These are phyloP conservation scores for Branchellion lobata DNA, from an alignment of 2,888 invertebrate species.

Conservation along the genomic window DNA sequence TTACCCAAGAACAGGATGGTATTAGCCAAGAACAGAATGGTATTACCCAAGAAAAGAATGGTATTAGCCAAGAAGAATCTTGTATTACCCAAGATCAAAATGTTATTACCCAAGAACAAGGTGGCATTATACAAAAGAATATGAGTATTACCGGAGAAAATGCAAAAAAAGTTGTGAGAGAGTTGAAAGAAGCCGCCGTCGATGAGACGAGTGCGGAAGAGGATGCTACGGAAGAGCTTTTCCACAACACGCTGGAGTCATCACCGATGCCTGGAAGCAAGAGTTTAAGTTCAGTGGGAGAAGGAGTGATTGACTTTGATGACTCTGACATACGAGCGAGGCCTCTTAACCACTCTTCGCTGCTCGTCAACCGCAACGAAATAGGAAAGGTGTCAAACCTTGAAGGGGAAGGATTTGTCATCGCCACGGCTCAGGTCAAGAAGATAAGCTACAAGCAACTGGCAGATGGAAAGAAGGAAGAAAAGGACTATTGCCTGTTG, in stretches of 20 bases:
- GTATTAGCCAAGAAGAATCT: not conserved
- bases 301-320: not conserved
- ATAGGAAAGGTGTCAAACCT: not conserved
- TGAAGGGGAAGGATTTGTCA: not conserved
- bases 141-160: not conserved
- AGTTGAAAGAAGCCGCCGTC: not conserved
- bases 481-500: slow-evolving; percentile 1
- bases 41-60: not conserved
- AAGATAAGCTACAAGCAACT: not conserved
- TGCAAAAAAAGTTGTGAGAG: not conserved
- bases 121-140: not conserved
- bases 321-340: not conserved
- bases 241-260: not conserved
- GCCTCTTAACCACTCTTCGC: not conserved
- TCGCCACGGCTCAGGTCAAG: not conserved
- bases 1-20: no score
- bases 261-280: not conserved
- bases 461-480: not conserved
- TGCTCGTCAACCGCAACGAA: not conserved
- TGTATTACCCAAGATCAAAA: not conserved
- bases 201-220: not conserved
- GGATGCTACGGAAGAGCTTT: slow-evolving; percentile 38
- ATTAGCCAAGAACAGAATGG: no score
- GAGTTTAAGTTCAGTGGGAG: not conserved
- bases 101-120: not conserved